These are phyloP conservation scores for Heliocidaris tuberculata DNA, from an alignment of 35 echinoderm and acorn worm genomes.

Conservation along the genomic window DNA sequence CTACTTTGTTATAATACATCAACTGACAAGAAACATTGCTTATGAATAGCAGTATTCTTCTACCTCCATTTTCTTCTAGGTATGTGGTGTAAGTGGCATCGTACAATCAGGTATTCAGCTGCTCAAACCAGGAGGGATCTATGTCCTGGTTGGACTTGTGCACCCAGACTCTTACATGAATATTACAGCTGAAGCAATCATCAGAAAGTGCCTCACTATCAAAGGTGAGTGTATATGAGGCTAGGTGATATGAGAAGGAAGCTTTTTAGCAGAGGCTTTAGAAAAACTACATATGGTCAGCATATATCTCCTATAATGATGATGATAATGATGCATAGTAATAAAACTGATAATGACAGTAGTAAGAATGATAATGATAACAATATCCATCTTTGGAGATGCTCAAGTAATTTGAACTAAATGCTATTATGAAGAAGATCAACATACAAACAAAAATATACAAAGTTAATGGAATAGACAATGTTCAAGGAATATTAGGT, in stretches of 20 bases:
- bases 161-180: constrained; percentile 75
- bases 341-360: too few relatives aligned
- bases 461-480: too few relatives aligned
- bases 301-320: too few relatives aligned
- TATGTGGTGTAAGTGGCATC: constrained; percentile 73
- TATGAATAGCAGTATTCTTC: neutral
- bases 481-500: too few relatives aligned
- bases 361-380: too few relatives aligned
- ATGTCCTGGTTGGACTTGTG: constrained; percentile 80
- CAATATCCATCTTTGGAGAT: too few relatives aligned
- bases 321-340: too few relatives aligned
- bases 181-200: constrained; percentile 69
- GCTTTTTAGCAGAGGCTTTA: neutral
- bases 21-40: neutral
- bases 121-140: constrained; percentile 80
- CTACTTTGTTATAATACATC: too few relatives aligned
- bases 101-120: constrained; percentile 66
- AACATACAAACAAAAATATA: too few relatives aligned
- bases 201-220: constrained; percentile 88
- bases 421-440: too few relatives aligned
- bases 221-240: constrained; percentile 60
- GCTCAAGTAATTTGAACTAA: too few relatives aligned
- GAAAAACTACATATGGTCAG: too few relatives aligned
- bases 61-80: constrained; percentile 42
- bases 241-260: neutral